Evolutionary conservation across 2,113 vertebrate species (phyloP).

Genomic region (Clarias batrachus): DNA sequence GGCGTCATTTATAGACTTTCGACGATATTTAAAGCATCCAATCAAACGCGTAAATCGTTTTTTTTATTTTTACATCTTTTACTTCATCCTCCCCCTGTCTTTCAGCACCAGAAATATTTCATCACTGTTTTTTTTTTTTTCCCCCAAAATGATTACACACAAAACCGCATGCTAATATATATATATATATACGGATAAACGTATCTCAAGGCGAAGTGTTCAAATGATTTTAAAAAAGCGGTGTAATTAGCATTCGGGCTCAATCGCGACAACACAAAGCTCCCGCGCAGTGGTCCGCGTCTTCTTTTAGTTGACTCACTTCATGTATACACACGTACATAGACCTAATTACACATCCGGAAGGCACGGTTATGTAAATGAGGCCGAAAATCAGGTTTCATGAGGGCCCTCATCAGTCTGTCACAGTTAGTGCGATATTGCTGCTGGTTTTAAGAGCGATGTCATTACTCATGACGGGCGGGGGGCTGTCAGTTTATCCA

Average conservation of each 20-base stretch:
- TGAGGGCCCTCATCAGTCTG: slow-evolving; percentile 66
- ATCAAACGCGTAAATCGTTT: not conserved
- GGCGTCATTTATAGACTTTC: not conserved
- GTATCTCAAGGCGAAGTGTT: slow-evolving; percentile 33
- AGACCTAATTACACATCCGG: slow-evolving; percentile 50
- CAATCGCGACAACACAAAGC: slow-evolving; percentile 3
- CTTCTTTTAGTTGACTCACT: slow-evolving; percentile 26
- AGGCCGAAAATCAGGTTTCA: slow-evolving; percentile 51
- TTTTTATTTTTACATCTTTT: not conserved
- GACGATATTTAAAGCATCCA: not conserved
- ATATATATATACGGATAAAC: too few species aligned
- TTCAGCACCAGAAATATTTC: slow-evolving; percentile 7
- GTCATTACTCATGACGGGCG: slow-evolving; percentile 75
- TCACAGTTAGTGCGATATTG: slow-evolving; percentile 68
- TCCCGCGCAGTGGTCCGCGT: not conserved
- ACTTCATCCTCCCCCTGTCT: not conserved
- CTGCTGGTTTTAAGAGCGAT: slow-evolving; percentile 68
- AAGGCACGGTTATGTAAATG: slow-evolving; percentile 52
- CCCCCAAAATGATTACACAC: not conserved
- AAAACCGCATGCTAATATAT: not conserved
- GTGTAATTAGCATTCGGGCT: slow-evolving; percentile 31
- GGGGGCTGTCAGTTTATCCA: slow-evolving; percentile 74
- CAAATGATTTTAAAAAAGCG: not conserved
- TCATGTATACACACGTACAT: slow-evolving; percentile 29
- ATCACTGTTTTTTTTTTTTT: not conserved